Conservation (phyloP, 1,140 invertebrate genomes). For the Neotoxoptera formosana region DNA sequence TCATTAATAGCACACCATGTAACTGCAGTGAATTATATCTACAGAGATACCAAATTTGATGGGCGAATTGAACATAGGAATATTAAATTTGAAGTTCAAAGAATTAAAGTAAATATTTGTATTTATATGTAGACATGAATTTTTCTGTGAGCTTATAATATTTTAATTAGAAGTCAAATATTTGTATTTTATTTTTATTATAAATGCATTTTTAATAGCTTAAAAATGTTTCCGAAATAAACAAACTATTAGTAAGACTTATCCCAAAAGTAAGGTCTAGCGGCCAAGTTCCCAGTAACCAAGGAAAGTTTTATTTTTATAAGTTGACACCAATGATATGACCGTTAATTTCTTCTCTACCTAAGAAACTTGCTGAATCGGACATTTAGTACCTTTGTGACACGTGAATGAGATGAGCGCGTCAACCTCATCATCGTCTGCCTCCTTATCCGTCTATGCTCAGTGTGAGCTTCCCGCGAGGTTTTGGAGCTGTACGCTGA, state of each 20-base stretch:
- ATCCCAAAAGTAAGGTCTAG: no score
- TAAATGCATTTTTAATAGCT: constrained; percentile 30
- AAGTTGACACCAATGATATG: no score
- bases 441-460: no score
- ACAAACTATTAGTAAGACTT: background rate
- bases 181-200: background rate
- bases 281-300: no score
- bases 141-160: background rate
- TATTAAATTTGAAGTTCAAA: constrained; percentile 97
- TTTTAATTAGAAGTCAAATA: background rate
- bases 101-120: constrained; percentile 79
- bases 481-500: no score
- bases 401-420: no score
- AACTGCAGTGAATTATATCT: constrained; percentile 98
- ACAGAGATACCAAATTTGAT: constrained; percentile 93
- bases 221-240: background rate
- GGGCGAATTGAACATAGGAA: constrained; percentile 86
- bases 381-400: no score
- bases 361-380: no score
- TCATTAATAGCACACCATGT: constrained; percentile 98
- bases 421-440: no score
- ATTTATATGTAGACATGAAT: background rate
- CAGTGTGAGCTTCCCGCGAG: no score
- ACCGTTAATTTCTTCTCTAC: no score
- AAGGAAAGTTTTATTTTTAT: no score